A percentile compares a stretch with the other conserved stretches of the same genome.
Conservation (phyloP, 2,113 vertebrate genomes). For the Chionis minor region DNA sequence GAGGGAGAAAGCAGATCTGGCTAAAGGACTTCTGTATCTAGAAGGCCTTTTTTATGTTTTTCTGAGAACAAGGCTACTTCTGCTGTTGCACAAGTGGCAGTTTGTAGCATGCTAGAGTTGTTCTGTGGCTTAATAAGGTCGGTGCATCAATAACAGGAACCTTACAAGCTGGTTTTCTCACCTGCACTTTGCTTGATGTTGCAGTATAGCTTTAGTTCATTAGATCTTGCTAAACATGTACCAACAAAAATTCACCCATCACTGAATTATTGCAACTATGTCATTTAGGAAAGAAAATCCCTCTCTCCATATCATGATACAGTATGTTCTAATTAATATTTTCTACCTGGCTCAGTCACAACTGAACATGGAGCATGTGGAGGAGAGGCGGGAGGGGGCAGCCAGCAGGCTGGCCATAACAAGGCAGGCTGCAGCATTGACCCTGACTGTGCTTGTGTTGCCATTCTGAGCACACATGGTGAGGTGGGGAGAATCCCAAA, state of each 20-base stretch:
- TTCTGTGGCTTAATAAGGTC: not conserved
- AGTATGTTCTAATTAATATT: not conserved
- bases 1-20: not conserved
- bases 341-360: not conserved
- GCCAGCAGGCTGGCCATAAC: not conserved
- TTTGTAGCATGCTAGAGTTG: not conserved
- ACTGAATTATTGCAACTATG: not conserved
- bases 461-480: not conserved
- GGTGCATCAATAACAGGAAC: not conserved
- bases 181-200: not conserved
- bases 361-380: rapidly evolving
- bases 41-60: not conserved
- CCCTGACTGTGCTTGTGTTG: not conserved
- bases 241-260: not conserved
- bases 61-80: not conserved
- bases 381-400: not conserved
- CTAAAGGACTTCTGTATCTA: not conserved
- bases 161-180: not conserved
- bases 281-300: not conserved
- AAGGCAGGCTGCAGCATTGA: not conserved
- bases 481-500: not conserved
- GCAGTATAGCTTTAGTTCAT: not conserved
- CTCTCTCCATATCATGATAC: not conserved
- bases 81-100: not conserved
- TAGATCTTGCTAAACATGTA: not conserved